These are phyloP conservation scores for Nothocercus nigrocapillus DNA, from an alignment of 2,113 vertebrate species.

Conservation along the genomic window DNA sequence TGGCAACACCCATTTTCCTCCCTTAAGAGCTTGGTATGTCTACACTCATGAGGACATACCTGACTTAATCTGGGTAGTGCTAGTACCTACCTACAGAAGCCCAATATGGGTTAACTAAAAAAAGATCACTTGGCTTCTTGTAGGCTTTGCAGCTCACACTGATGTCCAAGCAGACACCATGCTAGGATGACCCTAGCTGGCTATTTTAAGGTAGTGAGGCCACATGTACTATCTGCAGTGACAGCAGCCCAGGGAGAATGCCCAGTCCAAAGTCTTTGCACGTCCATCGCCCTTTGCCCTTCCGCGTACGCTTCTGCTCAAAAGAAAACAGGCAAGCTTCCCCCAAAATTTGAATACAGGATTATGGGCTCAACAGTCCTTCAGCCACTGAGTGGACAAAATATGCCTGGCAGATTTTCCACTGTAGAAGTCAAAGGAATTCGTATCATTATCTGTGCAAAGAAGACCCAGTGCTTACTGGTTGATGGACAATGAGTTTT, in stretches of 20 bases:
- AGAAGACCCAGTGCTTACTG: neutral
- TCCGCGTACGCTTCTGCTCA: neutral
- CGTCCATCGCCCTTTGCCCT: neutral
- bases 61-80: neutral
- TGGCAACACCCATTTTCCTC: neutral
- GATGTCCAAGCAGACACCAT: neutral
- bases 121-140: neutral
- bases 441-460: neutral
- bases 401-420: neutral
- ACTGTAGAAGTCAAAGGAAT: neutral
- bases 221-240: neutral
- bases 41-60: neutral
- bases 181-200: neutral
- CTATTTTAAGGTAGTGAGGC: neutral
- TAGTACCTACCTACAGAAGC: neutral
- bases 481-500: neutral
- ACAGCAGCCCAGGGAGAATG: neutral
- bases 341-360: neutral
- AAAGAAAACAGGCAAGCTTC: neutral
- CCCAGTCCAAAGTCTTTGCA: neutral
- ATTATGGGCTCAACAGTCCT: neutral
- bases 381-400: neutral
- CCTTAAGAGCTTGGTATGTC: neutral
- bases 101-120: neutral
- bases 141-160: neutral